Evolutionary conservation across 2,113 vertebrate genomes (phyloP).

Genomic region (Cephalopholis sonnerati): DNA sequence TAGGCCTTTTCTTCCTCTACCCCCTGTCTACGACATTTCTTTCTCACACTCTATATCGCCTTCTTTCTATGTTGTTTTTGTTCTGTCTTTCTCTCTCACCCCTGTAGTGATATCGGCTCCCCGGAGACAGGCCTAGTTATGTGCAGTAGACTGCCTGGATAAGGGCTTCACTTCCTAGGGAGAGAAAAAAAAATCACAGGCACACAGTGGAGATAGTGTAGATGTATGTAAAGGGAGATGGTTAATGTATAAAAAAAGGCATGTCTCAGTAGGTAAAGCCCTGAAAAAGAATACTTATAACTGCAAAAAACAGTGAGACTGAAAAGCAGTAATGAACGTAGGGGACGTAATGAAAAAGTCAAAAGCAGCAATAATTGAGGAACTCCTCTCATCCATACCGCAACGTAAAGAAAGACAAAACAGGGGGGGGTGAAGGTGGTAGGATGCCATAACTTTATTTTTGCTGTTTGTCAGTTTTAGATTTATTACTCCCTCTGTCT

Average conservation of each 20-base stretch:
- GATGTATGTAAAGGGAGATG: conserved; percentile 8
- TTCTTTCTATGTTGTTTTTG: conserved; percentile 27
- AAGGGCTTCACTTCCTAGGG: conserved; percentile 39
- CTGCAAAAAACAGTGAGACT: conserved; percentile 9
- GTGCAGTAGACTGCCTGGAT: conserved; percentile 44
- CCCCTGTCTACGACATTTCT: conserved; percentile 39
- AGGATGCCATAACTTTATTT: conserved; percentile 72
- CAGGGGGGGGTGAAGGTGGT: conserved; percentile 34
- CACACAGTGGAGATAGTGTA: neutral
- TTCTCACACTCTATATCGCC: conserved; percentile 16
- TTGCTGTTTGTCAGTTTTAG: conserved; percentile 77
- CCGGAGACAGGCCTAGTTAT: conserved; percentile 44
- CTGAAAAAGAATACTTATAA: conserved; percentile 8
- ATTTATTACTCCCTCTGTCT: conserved; percentile 72
- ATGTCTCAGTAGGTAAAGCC: conserved; percentile 1
- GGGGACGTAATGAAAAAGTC: conserved; percentile 36
- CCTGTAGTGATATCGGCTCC: conserved; percentile 48
- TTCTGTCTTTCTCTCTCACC: conserved; percentile 28
- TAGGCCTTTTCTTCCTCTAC: conserved; percentile 31
- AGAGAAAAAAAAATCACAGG: conserved; percentile 10
- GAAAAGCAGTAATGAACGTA: conserved; percentile 14
- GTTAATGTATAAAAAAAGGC: neutral
- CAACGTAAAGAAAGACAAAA: conserved; percentile 43
- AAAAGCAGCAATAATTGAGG: conserved; percentile 24
- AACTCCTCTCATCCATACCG: conserved; percentile 20